Conservation (phyloP, 1,140 invertebrate genomes). For the Frieseomelitta varia region DNA sequence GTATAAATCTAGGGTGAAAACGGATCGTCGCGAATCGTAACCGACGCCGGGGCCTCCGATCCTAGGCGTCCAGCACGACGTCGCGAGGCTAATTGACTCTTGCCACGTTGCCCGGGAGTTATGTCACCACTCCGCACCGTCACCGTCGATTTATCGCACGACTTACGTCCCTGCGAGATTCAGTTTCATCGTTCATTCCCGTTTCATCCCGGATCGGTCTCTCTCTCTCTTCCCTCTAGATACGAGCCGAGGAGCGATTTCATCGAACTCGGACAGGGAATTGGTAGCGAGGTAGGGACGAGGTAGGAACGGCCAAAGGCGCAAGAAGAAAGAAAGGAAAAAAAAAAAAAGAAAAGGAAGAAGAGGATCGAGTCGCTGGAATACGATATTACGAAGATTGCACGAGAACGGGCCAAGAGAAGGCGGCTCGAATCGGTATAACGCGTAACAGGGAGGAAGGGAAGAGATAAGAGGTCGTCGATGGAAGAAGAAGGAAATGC, state of each 20-base stretch:
- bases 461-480: conserved; percentile 18
- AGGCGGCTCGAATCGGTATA: not conserved
- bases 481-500: conserved; percentile 37
- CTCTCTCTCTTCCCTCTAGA: not conserved
- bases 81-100: conserved; percentile 49
- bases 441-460: not conserved
- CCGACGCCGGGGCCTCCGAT: conserved; percentile 16
- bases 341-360: not conserved
- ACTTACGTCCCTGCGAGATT: no score
- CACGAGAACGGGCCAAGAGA: conserved; percentile 1
- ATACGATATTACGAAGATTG: conserved; percentile 35
- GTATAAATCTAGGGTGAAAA: conserved; percentile 52
- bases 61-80: conserved; percentile 23
- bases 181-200: no score
- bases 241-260: not conserved
- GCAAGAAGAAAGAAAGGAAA: not conserved
- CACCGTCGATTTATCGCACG: no score
- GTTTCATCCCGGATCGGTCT: no score
- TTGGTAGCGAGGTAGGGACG: not conserved
- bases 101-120: conserved; percentile 34
- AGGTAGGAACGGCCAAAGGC: not conserved
- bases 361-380: not conserved
- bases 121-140: conserved; percentile 39
- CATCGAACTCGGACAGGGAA: not conserved
- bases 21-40: conserved; percentile 48